Evolutionary conservation across 2,113 vertebrate genomes (phyloP).

Genomic region (Zosterops borbonicus): DNA sequence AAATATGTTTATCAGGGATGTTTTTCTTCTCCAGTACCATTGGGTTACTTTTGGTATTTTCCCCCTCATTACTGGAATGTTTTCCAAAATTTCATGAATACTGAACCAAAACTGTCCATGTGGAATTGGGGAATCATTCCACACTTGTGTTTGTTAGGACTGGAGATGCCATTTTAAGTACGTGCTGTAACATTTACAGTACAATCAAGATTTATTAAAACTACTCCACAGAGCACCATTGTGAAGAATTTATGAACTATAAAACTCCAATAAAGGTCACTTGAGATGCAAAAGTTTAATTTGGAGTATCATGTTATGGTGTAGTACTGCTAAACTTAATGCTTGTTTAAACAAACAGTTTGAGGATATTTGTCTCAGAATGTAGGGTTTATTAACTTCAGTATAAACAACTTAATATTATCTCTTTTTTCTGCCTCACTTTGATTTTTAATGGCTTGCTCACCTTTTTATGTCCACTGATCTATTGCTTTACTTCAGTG

Average conservation of each 20-base stretch:
- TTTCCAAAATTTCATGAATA: slow-evolving; percentile 25
- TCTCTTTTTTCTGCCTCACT: slow-evolving; percentile 4
- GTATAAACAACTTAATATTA: slow-evolving; percentile 52
- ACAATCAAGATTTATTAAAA: slow-evolving; percentile 78
- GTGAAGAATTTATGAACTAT: slow-evolving; percentile 78
- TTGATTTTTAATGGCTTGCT: slow-evolving; percentile 15
- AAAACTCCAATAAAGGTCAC: slow-evolving; percentile 75
- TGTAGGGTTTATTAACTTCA: slow-evolving; percentile 60
- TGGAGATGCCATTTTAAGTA: slow-evolving; percentile 62
- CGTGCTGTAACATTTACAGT: slow-evolving; percentile 62
- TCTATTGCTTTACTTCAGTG: background rate
- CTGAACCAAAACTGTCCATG: background rate
- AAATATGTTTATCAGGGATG: background rate
- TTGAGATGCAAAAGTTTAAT: slow-evolving; percentile 79
- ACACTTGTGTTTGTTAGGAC: slow-evolving; percentile 43
- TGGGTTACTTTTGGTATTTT: background rate
- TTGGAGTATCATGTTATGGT: slow-evolving; percentile 73
- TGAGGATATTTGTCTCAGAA: slow-evolving; percentile 70
- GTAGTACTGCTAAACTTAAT: slow-evolving; percentile 54
- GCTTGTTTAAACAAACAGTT: slow-evolving; percentile 74
- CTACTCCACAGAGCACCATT: slow-evolving; percentile 64
- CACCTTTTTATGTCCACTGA: slow-evolving; percentile 4
- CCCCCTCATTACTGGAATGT: background rate
- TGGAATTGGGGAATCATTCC: background rate
- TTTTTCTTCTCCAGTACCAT: background rate